Evolutionary conservation across 2,888 invertebrate genomes (phyloP), one percentile per base, ranked within the genome.

Genomic region (Parapristionchus giblindavisi): DNA sequence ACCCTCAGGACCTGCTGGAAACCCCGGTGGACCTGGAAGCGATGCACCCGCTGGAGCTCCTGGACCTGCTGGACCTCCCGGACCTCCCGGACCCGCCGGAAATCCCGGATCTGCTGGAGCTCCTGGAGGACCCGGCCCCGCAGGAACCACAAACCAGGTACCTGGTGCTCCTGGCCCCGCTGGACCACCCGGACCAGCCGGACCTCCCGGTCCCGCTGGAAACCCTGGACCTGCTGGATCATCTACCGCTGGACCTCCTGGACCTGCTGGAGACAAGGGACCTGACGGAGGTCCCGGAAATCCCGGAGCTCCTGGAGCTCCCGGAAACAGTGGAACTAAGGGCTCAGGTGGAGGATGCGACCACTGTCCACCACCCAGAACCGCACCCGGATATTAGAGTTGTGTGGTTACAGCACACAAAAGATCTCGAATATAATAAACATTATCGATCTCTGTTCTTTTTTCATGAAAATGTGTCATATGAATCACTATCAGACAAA

Each of bases 341-440:
- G 70, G 70, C 36, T n/a, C 17, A 17, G 70, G 70, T 17, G 70
- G 70, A 38, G 70, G 70, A 38, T 71, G 70, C 56, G 70, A 71
- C 70, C 70, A 71, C 21, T 71, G 70, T 27, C 70, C 70, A 24
- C 56, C 70, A 3, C 70, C 70, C 29, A 54, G 70, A 56, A 71
- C 70, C 40, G 70, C 70, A 0, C 70, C 70, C 48, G 70, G 70
- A 27, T 71, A 71, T 48, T 71, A 56, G 48, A 40, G 0, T 11
- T 17, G 14, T 8, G 14, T 27, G 56, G 21, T 21, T 48, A 11
- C 48, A 48, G 11, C 48, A 48, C 21, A 48, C 48, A 21, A 48
- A n/a, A n/a, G n/a, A n/a, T n/a, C n/a, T 48, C 21, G 21, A 21
- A 14, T 11, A 21, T 14, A 48, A 48, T 48, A 48, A 48, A 48